phyloP scores from a whole-genome alignment of 2,888 invertebrate species.

The Caenorhabditis macrosperma region DNA sequence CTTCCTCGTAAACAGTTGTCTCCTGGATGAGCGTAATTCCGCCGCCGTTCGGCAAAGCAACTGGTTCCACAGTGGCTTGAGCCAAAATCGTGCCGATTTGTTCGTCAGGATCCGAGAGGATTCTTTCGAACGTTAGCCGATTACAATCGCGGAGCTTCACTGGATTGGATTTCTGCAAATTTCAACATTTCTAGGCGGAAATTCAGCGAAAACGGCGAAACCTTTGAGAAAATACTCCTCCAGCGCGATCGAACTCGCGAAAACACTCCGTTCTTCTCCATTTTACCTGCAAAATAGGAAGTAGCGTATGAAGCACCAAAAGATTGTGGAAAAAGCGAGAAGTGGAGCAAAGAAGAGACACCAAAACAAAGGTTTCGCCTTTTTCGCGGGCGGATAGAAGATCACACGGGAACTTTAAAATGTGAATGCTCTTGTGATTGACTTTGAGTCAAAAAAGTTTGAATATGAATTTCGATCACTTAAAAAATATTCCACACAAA shows the following conservation, averaged over 20 bases:
- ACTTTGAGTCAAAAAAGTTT: too few species aligned
- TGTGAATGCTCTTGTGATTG: too few species aligned
- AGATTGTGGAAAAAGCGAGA: neutral
- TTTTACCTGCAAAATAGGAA: slow-evolving; percentile 19
- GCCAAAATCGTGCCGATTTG: slow-evolving; percentile 48
- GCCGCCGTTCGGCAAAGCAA: slow-evolving; percentile 38
- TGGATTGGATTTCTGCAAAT: slow-evolving; percentile 48
- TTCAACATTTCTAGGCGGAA: neutral
- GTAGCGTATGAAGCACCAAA: neutral
- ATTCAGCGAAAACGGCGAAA: neutral
- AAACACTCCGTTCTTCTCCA: slow-evolving; percentile 58
- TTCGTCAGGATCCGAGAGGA: slow-evolving; percentile 46
- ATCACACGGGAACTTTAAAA: too few species aligned
- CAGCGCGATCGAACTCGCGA: slow-evolving; percentile 54
- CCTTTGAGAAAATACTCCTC: slow-evolving; percentile 62
- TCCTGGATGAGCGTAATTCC: slow-evolving; percentile 43
- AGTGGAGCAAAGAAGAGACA: neutral
- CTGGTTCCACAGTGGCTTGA: slow-evolving; percentile 36
- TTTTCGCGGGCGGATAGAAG: neutral
- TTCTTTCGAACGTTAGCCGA: slow-evolving; percentile 33
- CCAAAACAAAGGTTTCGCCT: neutral
- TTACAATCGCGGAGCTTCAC: slow-evolving; percentile 55
- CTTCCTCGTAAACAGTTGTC: slow-evolving; percentile 38
- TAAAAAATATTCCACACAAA: too few species aligned
- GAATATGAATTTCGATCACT: too few species aligned